Percentiles rank a stretch among this genome's conserved stretches.
Evolutionary conservation across 2,888 invertebrate species (phyloP).

Genomic region (Carterocephalus palaemon): DNA sequence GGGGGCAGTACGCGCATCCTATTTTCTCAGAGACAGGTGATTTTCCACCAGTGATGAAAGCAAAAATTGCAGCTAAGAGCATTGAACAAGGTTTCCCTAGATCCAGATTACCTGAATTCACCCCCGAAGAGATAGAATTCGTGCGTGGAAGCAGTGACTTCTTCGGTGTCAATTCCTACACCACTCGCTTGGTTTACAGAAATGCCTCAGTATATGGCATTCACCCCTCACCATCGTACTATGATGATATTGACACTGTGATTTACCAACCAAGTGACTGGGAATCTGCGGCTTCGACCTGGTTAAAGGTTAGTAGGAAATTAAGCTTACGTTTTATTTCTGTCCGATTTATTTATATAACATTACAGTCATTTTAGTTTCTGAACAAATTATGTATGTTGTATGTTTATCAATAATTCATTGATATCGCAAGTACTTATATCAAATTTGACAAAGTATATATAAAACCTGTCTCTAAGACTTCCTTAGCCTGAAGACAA

Average conservation of each 20-base stretch:
- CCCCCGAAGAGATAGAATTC: constrained; percentile 77
- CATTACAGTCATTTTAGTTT: too few species aligned
- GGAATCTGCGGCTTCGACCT: constrained; percentile 33
- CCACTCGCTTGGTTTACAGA: constrained; percentile 61
- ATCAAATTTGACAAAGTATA: too few species aligned
- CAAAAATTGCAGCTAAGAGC: constrained; percentile 76
- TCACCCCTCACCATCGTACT: constrained; percentile 36
- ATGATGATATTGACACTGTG: constrained; percentile 35
- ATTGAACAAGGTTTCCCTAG: constrained; percentile 72
- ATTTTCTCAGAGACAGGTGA: constrained; percentile 79
- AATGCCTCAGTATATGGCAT: constrained; percentile 38
- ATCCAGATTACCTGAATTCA: constrained; percentile 80
- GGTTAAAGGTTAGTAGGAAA: constrained; percentile 35
- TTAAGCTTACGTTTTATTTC: too few species aligned
- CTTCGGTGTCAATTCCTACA: constrained; percentile 85
- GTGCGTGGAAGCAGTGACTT: constrained; percentile 81
- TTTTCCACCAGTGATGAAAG: constrained; percentile 80
- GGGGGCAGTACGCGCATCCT: constrained; percentile 80
- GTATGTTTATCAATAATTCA: too few species aligned
- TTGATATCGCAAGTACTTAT: too few species aligned
- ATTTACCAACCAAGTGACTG: constrained; percentile 36
- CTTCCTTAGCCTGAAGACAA: too few species aligned
- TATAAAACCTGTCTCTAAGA: too few species aligned
- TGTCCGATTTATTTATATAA: too few species aligned
- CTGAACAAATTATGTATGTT: too few species aligned